Conservation (phyloP, 2,797 vertebrate species). For the Lepidocolaptes lacrymiger region DNA sequence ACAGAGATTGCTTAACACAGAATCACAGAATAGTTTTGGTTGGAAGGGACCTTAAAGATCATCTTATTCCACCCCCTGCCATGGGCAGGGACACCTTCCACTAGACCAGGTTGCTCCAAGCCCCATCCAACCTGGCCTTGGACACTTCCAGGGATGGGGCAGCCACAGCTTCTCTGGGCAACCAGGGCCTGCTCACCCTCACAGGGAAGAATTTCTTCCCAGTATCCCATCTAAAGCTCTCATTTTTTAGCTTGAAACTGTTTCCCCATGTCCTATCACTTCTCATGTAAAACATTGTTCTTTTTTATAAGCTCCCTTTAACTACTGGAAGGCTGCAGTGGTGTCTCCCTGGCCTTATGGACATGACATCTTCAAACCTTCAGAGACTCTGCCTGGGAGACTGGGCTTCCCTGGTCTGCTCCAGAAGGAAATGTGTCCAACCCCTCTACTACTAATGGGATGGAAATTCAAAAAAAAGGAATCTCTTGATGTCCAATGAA, state of each 20-base stretch:
- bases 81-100: neutral
- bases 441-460: neutral
- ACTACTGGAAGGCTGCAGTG: neutral
- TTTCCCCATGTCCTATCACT: neutral
- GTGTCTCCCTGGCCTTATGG: neutral
- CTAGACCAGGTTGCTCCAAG: neutral
- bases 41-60: neutral
- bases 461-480: neutral
- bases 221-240: neutral
- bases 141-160: neutral
- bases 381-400: neutral
- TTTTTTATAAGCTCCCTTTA: neutral
- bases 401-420: neutral
- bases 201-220: fast-evolving
- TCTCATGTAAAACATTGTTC: neutral
- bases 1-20: neutral
- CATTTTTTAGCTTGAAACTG: neutral
- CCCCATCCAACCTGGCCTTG: fast-evolving
- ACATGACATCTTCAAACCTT: neutral
- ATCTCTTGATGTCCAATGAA: neutral
- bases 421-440: neutral
- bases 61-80: neutral
- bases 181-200: fast-evolving
- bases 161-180: neutral
- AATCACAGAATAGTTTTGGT: neutral